A percentile compares a stretch with the other conserved stretches of the same genome.
These are phyloP conservation scores for Lasioglossum zephyrum DNA, from an alignment of 2,888 invertebrate genomes.

Conservation along the genomic window DNA sequence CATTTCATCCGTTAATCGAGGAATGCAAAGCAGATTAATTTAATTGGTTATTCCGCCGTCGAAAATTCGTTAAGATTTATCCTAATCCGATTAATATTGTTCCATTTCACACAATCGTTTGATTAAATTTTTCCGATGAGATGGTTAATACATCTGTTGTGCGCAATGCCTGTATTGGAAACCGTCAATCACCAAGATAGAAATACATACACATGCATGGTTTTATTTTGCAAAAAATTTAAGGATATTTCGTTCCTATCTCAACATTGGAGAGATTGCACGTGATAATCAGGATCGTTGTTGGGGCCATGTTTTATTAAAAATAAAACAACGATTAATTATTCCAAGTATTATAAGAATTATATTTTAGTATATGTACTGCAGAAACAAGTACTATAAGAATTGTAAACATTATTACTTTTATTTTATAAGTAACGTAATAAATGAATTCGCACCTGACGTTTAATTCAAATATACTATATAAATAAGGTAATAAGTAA, in stretches of 20 bases:
- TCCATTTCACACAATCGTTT: conserved; percentile 46
- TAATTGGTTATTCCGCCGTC: conserved; percentile 40
- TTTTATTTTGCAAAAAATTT: background rate
- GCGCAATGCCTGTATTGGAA: background rate
- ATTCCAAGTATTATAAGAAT: background rate
- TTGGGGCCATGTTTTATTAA: background rate
- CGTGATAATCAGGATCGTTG: background rate
- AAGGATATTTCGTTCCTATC: background rate
- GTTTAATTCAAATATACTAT: background rate
- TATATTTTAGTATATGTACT: background rate
- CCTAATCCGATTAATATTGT: conserved; percentile 53
- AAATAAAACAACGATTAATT: background rate
- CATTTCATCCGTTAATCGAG: conserved; percentile 49
- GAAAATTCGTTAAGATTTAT: conserved; percentile 55
- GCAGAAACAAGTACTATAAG: too few species aligned
- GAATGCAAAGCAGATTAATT: conserved; percentile 54
- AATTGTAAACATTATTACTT: background rate
- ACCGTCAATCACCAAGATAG: background rate
- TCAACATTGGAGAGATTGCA: background rate
- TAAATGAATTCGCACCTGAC: too few species aligned
- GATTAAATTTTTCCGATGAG: conserved; percentile 37
- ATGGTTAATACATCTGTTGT: background rate
- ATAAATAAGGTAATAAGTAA: background rate
- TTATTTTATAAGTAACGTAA: background rate
- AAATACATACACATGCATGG: background rate